Conservation (phyloP, 2,888 invertebrate species). For the Cremastobaeus sp. region DNA sequence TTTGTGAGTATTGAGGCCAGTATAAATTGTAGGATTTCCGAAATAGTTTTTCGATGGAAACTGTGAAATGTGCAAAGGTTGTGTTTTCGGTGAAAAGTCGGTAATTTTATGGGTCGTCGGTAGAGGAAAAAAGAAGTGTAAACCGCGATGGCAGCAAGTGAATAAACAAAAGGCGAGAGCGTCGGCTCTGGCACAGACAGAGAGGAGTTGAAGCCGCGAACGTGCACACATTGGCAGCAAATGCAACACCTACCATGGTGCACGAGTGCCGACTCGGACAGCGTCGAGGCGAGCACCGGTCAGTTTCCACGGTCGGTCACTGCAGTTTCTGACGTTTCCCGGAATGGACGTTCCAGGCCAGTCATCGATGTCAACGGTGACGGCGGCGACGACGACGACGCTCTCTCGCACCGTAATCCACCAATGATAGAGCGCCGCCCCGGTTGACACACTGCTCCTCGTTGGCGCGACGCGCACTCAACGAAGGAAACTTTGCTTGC, state of each 20-base stretch:
- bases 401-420: slow-evolving; percentile 51
- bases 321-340: slow-evolving; percentile 56
- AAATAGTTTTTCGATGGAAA: no score
- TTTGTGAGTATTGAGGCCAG: no score
- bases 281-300: slow-evolving; percentile 41
- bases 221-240: slow-evolving; percentile 3
- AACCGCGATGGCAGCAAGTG: not conserved
- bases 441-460: slow-evolving; percentile 18
- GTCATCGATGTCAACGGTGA: slow-evolving; percentile 31
- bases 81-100: no score
- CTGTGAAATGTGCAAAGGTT: no score
- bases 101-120: no score
- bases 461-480: slow-evolving; percentile 18
- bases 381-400: slow-evolving; percentile 35
- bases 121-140: slow-evolving; percentile 1
- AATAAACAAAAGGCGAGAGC: slow-evolving; percentile 24
- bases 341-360: slow-evolving; percentile 41
- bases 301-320: slow-evolving; percentile 57
- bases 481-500: slow-evolving; percentile 8
- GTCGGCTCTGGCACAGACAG: not conserved
- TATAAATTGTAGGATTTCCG: no score
- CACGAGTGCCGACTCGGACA: slow-evolving; percentile 34
- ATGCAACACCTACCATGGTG: slow-evolving; percentile 56
- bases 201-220: not conserved
- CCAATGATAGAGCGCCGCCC: slow-evolving; percentile 41